Evolutionary conservation across 2,113 vertebrate species (phyloP).

Genomic region (Lampris megalopsis): DNA sequence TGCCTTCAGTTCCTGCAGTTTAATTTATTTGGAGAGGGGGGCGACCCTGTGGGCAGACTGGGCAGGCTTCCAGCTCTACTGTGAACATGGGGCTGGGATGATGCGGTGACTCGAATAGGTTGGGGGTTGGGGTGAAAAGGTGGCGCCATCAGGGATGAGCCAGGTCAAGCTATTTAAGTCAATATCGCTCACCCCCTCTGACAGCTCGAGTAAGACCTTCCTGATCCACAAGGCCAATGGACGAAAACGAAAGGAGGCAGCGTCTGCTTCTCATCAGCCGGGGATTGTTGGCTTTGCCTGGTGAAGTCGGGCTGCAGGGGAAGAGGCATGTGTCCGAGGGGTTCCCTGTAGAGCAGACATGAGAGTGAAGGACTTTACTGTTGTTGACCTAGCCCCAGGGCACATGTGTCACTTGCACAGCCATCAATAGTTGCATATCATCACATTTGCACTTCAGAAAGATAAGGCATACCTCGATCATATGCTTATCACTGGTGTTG

Average conservation of each 20-base stretch:
- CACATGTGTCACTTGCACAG: conserved; percentile 74
- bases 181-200: conserved; percentile 68
- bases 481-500: conserved; percentile 17
- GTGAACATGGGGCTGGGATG: conserved; percentile 22
- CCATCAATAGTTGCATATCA: conserved; percentile 72
- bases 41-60: conserved; percentile 51
- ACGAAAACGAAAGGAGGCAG: conserved; percentile 55
- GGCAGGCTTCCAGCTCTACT: conserved; percentile 58
- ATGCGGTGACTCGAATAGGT: conserved; percentile 52
- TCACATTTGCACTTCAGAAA: conserved; percentile 83
- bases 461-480: conserved; percentile 44
- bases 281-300: conserved; percentile 57
- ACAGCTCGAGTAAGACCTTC: conserved; percentile 77
- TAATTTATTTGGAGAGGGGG: conserved; percentile 78
- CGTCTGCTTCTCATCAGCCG: conserved; percentile 56
- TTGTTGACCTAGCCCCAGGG: conserved; percentile 83
- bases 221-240: conserved; percentile 70
- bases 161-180: conserved; percentile 75
- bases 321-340: conserved; percentile 63
- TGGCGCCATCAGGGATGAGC: conserved; percentile 66
- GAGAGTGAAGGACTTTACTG: conserved; percentile 71
- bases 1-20: conserved; percentile 55
- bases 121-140: conserved; percentile 69
- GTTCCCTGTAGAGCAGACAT: conserved; percentile 70
- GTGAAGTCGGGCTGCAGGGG: conserved; percentile 53